A percentile compares a stretch with the other conserved stretches of the same genome.
phyloP scores from a whole-genome alignment of 1,140 invertebrate genomes.

The Tetramorium parvispinum region DNA sequence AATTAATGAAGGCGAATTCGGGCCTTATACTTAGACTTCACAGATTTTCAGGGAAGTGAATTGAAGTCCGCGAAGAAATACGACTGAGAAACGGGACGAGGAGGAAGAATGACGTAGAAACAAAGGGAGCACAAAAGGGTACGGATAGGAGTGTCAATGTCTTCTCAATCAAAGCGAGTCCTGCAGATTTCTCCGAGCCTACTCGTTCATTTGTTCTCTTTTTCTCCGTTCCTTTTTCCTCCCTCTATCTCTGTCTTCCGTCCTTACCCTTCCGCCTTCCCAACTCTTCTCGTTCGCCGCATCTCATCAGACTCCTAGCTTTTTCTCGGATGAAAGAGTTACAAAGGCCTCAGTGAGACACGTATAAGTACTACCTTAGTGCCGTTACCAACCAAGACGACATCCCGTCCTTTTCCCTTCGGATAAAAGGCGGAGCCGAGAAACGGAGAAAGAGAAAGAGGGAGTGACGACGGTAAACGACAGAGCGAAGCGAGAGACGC shows the following conservation, averaged over 20 bases:
- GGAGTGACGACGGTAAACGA: not conserved
- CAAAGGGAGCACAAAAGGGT: conserved; percentile 28
- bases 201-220: conserved; percentile 20
- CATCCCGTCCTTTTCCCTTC: conserved; percentile 44
- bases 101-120: conserved; percentile 14
- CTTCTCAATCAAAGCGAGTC: conserved; percentile 52
- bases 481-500: not conserved
- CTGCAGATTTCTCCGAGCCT: conserved; percentile 33
- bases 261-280: conserved; percentile 11
- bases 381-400: conserved; percentile 41
- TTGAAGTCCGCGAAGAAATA: conserved; percentile 39
- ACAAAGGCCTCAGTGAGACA: conserved; percentile 63
- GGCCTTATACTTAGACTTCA: conserved; percentile 15
- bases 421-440: conserved; percentile 17
- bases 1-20: conserved; percentile 8
- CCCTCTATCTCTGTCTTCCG: not conserved
- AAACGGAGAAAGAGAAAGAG: not conserved
- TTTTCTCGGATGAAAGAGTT: conserved; percentile 70
- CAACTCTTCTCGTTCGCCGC: conserved; percentile 43
- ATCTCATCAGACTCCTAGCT: conserved; percentile 62
- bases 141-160: conserved; percentile 42
- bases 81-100: not conserved
- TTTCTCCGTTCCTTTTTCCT: not conserved
- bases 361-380: conserved; percentile 55
- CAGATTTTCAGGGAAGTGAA: conserved; percentile 38